Evolutionary conservation across 1,140 invertebrate genomes (phyloP).

Genomic region (Hyphantria cunea): DNA sequence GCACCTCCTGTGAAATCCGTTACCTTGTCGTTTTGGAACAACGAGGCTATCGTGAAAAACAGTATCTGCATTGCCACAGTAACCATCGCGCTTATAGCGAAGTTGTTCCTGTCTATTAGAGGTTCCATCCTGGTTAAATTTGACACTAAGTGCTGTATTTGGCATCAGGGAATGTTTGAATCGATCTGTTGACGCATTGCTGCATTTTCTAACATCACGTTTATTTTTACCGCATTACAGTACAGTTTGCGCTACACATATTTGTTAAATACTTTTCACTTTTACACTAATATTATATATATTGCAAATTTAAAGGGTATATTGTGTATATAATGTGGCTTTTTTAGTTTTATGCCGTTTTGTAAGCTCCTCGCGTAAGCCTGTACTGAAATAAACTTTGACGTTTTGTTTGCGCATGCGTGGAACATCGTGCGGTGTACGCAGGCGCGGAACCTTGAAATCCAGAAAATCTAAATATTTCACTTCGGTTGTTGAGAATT

Average conservation of each 20-base stretch:
- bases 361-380: slow-evolving; percentile 48
- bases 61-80: slow-evolving; percentile 93
- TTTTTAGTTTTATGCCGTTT: slow-evolving; percentile 38
- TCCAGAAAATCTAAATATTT: not conserved
- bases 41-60: slow-evolving; percentile 93
- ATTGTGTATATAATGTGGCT: slow-evolving; percentile 39
- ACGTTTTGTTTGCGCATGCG: slow-evolving; percentile 66
- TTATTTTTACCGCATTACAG: slow-evolving; percentile 20
- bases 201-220: slow-evolving; percentile 47
- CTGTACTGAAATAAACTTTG: slow-evolving; percentile 75
- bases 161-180: slow-evolving; percentile 60
- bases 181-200: slow-evolving; percentile 67
- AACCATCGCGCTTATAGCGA: slow-evolving; percentile 93
- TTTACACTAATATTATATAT: not conserved
- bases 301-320: not conserved
- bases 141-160: slow-evolving; percentile 61
- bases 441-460: slow-evolving; percentile 48
- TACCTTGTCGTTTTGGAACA: slow-evolving; percentile 94
- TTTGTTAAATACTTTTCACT: slow-evolving; percentile 7
- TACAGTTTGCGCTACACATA: slow-evolving; percentile 34
- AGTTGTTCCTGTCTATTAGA: slow-evolving; percentile 93
- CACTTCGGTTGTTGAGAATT: too few species aligned
- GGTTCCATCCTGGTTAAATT: slow-evolving; percentile 78
- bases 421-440: slow-evolving; percentile 26
- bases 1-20: slow-evolving; percentile 96